phyloP scores from a whole-genome alignment of 2,113 vertebrate species.

The Scomber colias region DNA sequence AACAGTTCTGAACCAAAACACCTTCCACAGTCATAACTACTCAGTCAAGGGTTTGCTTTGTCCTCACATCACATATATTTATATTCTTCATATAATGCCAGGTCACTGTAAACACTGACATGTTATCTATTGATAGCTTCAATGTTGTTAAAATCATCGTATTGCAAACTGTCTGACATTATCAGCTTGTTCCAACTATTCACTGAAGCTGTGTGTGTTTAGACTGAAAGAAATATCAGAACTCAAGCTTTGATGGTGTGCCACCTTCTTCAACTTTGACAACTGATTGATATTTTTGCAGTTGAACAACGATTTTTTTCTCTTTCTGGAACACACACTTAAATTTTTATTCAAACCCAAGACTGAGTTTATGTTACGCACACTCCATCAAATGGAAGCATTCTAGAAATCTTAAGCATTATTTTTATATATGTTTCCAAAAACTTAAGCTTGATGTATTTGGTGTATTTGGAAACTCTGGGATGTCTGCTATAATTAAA shows the following conservation, averaged over 20 bases:
- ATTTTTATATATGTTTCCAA: not conserved
- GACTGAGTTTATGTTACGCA: not conserved
- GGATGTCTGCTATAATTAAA: not conserved
- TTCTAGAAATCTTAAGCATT: not conserved
- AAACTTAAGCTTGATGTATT: constrained; percentile 13
- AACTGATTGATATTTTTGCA: not conserved
- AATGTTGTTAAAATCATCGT: not conserved
- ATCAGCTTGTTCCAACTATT: not conserved
- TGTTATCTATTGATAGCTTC: not conserved
- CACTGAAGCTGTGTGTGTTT: not conserved
- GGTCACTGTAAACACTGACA: not conserved
- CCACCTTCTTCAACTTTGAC: constrained; percentile 6
- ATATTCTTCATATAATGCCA: constrained; percentile 13
- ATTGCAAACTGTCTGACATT: not conserved
- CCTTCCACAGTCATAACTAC: constrained; percentile 29
- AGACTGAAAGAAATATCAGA: not conserved
- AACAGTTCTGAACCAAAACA: constrained; percentile 16
- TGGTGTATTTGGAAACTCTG: not conserved
- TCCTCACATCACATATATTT: constrained; percentile 3
- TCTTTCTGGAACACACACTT: not conserved
- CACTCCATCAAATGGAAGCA: not conserved
- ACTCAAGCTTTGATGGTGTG: not conserved
- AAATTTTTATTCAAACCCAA: not conserved
- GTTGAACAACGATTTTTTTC: not conserved
- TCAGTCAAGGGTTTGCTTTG: constrained; percentile 13